Percentiles rank a stretch among this genome's conserved stretches.
phyloP scores from a whole-genome alignment of 2,888 invertebrate genomes.

The Busseola fusca region DNA sequence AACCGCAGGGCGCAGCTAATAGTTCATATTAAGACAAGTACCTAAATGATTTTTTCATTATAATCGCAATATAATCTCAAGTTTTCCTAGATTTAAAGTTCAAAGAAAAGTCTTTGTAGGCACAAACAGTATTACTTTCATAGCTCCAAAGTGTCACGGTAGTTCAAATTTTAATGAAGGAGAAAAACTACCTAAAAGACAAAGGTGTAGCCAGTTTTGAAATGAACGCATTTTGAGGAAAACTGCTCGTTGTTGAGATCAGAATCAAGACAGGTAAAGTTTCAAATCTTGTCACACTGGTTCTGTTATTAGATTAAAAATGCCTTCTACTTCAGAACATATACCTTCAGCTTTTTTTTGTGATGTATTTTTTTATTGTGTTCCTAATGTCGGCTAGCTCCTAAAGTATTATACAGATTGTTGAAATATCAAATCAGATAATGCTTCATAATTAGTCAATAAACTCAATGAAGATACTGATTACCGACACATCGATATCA shows the following conservation, averaged over 20 bases:
- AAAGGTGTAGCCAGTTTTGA: neutral
- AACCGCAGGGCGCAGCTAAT: too few species aligned
- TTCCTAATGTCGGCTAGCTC: neutral
- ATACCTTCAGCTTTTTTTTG: neutral
- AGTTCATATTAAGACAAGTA: too few species aligned
- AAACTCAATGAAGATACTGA: constrained; percentile 27
- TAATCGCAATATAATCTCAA: neutral
- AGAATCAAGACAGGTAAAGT: constrained; percentile 30
- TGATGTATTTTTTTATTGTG: neutral
- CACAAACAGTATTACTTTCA: too few species aligned
- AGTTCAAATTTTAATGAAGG: neutral
- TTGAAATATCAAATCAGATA: constrained; percentile 33
- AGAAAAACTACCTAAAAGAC: neutral
- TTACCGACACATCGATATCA: constrained; percentile 21
- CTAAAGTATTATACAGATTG: constrained; percentile 22
- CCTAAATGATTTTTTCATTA: neutral
- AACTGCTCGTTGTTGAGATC: constrained; percentile 11
- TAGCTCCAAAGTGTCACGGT: neutral
- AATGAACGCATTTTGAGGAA: constrained; percentile 8
- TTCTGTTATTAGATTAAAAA: constrained; percentile 6
- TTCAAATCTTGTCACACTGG: constrained; percentile 17
- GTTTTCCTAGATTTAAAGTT: neutral
- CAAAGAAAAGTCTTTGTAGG: neutral
- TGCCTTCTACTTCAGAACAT: neutral
- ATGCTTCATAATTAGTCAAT: constrained; percentile 38